Conservation (phyloP, 2,888 invertebrate species). For the Hymenopus coronatus region DNA sequence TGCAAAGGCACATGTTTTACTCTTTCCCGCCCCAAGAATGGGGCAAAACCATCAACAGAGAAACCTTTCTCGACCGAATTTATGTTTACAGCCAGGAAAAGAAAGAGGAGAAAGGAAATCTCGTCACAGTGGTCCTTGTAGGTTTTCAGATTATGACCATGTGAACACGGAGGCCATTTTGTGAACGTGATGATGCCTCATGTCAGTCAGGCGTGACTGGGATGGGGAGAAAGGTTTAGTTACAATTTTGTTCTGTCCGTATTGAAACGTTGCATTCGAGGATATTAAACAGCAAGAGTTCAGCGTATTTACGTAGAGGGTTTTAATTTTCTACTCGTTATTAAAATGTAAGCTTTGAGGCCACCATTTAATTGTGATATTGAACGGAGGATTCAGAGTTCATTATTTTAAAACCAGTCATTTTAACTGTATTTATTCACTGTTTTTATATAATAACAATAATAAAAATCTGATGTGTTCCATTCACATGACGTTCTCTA, state of each 20-base stretch:
- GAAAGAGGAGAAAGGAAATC: background rate
- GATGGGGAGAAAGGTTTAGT: background rate
- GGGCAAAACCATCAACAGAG: background rate
- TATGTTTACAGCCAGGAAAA: background rate
- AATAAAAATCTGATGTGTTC: too few species aligned
- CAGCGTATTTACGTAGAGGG: too few species aligned
- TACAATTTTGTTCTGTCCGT: background rate
- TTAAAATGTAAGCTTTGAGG: too few species aligned
- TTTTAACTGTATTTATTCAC: too few species aligned
- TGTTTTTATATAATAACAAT: too few species aligned
- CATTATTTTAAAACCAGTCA: too few species aligned
- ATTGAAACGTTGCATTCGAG: too few species aligned
- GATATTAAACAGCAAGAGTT: too few species aligned
- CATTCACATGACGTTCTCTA: too few species aligned
- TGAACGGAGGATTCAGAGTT: too few species aligned
- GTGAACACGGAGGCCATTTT: background rate
- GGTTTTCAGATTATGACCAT: background rate
- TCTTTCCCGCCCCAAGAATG: background rate
- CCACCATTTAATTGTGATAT: too few species aligned
- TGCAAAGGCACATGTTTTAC: background rate
- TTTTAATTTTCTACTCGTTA: too few species aligned
- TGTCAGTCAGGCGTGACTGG: background rate
- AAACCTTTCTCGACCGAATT: background rate
- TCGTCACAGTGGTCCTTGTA: background rate
- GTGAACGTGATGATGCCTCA: background rate